Conservation (phyloP, 2,888 invertebrate genomes). For the Halictus ligatus region DNA sequence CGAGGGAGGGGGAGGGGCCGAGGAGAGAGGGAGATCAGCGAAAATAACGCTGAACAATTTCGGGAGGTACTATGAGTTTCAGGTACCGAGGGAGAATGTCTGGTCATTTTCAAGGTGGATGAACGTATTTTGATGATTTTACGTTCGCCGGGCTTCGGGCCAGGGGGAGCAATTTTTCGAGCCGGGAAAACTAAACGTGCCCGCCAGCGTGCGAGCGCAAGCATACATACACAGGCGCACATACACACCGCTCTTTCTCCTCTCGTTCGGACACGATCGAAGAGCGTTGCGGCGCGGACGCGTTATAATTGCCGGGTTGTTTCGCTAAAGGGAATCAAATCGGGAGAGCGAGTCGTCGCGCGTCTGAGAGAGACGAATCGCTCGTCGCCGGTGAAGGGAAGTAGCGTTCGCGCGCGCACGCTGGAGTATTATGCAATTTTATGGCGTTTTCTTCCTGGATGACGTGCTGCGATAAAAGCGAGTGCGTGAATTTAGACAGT, state of each 20-base stretch:
- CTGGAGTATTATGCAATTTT: constrained; percentile 49
- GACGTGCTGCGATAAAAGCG: constrained; percentile 26
- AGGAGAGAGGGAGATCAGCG: constrained; percentile 61
- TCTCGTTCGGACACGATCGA: constrained; percentile 19
- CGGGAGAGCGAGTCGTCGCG: not conserved
- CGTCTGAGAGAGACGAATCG: not conserved
- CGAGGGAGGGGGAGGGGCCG: constrained; percentile 39
- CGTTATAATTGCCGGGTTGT: constrained; percentile 33
- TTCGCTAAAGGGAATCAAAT: constrained; percentile 36
- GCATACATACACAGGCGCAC: not conserved
- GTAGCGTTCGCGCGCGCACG: not conserved
- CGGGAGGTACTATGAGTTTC: constrained; percentile 54
- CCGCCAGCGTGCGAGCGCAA: not conserved
- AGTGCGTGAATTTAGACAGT: not conserved
- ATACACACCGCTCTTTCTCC: not conserved
- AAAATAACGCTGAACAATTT: constrained; percentile 69
- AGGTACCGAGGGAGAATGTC: constrained; percentile 34
- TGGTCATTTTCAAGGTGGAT: constrained; percentile 61
- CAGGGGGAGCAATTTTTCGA: constrained; percentile 25
- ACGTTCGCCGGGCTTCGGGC: constrained; percentile 8
- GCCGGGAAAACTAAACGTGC: constrained; percentile 7
- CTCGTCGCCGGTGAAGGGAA: constrained; percentile 32
- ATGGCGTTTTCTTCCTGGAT: constrained; percentile 50
- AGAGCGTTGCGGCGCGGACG: not conserved
- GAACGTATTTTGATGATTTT: constrained; percentile 60